Base-by-base conservation (phyloP, 1,140 invertebrate genomes). In the Neodiprion pinetum region DNA sequence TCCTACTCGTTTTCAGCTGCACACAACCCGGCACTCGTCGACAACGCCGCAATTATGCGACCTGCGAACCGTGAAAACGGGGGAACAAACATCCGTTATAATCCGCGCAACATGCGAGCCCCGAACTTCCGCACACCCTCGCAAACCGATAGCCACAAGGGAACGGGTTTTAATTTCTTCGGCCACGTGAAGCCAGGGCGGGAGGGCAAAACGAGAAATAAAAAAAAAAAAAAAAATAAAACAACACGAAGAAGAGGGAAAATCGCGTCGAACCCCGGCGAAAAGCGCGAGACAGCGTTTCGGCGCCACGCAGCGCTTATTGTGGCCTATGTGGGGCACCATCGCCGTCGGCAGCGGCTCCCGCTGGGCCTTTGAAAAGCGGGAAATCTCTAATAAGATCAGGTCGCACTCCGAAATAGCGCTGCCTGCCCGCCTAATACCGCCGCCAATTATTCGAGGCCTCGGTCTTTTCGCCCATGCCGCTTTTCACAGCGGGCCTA, bases 321-420 rank as follows among this genome's bases (percentile, higher is more conserved):
- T 61, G 53, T 61, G 53, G 53, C 53, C 53, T 61, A 61, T 61
- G 53, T 61, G 53, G 53, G 53, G 53, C 53, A 61, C 53, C 53
- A 61, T 61, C 53, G n/a, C 53, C 53, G 53, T 61, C 53, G 53
- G 53, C 53, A 61, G 11, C 53, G 53, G 11, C 11, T 61, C 53
- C 53, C 53, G 53, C 53, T 61, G 53, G 53, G 53, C 53, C 7
- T 61, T 61, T 61, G 53, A 61, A 61, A 61, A 61, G 53, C 53
- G 4, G 28, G 53, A 61, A 61, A 61, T 61, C 53, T 61, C 53
- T 61, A 61, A 61, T 61, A 61, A 61, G 53, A 61, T 61, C 53
- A 61, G 53, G 53, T 61, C 53, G 11, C 53, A 17, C 53, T 61
- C 28, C 28, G 28, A 40, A 40, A 40, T 40, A 40, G 28, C 28